Evolutionary conservation across 1,140 invertebrate genomes (phyloP).

Genomic region (Achatina immaculata): DNA sequence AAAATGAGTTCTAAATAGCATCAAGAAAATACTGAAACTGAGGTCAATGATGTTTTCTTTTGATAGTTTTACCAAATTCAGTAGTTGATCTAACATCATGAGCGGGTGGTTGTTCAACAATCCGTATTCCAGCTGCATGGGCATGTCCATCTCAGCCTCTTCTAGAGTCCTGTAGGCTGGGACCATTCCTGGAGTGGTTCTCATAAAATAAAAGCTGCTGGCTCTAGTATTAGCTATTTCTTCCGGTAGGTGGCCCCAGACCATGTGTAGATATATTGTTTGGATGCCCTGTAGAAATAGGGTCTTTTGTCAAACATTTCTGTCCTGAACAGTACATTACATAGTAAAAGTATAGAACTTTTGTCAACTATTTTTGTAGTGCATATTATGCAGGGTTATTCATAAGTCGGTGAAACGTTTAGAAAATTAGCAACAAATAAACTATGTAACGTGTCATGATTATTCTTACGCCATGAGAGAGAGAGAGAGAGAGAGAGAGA

Average conservation of each 20-base stretch:
- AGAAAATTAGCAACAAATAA: too few species aligned
- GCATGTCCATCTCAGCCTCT: conserved; percentile 20
- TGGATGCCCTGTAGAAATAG: background rate
- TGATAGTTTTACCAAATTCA: background rate
- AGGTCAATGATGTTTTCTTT: too few species aligned
- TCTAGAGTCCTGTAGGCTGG: background rate
- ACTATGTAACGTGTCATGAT: too few species aligned
- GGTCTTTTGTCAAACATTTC: background rate
- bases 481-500: too few species aligned
- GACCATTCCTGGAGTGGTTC: background rate
- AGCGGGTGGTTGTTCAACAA: conserved; percentile 11
- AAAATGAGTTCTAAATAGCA: too few species aligned
- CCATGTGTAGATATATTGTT: conserved; percentile 4
- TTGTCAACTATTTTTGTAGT: background rate
- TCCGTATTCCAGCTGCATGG: conserved; percentile 18
- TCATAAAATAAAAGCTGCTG: conserved; percentile 3
- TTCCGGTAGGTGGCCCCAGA: conserved; percentile 16
- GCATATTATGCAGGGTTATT: background rate
- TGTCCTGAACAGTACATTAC: background rate
- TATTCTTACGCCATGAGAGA: too few species aligned
- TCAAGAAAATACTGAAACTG: too few species aligned
- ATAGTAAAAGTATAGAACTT: conserved; percentile 9
- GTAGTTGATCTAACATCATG: background rate
- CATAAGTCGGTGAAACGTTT: too few species aligned
- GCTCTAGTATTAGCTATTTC: background rate